Evolutionary conservation across 2,888 invertebrate genomes (phyloP), one percentile per base, ranked within the genome.

Genomic region (Hypomecis atomaria): DNA sequence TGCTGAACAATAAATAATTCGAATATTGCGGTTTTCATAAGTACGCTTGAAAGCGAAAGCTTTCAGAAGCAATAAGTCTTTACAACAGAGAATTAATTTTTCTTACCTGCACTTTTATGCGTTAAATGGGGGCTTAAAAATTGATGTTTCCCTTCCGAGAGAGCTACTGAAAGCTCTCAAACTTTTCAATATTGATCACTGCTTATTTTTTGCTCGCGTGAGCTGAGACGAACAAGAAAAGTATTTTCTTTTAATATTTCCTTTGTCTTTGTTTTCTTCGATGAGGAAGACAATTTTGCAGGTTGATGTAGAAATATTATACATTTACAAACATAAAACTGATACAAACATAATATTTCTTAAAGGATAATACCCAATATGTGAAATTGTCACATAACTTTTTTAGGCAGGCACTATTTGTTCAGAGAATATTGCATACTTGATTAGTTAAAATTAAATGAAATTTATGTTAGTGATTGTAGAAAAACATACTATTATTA

Each of bases 1-100:
- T 77, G n/a, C n/a, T n/a, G 77, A 77, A 83, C 83, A 84, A 87
- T 89, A 88, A 89, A 88, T 88, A 88, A 88, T 87, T 89, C 79
- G 78, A 79, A 78, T 81, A 81, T 82, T 82, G 83, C 73, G 84
- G 84, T 85, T 86, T 82, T 83, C 81, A 80, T 80, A 85, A 86
- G 81, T 82, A 77, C 73, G 79, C 74, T 77, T 82, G 78, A 85
- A 89, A 83, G 83, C 75, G 56, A 83, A 85, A 83, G 89, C 89
- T 89, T 88, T 87, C 82, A 85, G 78, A 75, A 72, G 83, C 86
- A 85, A 84, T 86, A 88, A 88, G 87, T 83, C 85, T 83, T 82
- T 78, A 85, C 84, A 87, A 89, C 88, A 85, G 83, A 86, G 88
- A 89, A 89, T 89, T 87, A 81, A 79, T 78, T 76, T 81, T 56